Base-by-base conservation (phyloP, 2,113 vertebrate species). In the Pao palembangensis region DNA sequence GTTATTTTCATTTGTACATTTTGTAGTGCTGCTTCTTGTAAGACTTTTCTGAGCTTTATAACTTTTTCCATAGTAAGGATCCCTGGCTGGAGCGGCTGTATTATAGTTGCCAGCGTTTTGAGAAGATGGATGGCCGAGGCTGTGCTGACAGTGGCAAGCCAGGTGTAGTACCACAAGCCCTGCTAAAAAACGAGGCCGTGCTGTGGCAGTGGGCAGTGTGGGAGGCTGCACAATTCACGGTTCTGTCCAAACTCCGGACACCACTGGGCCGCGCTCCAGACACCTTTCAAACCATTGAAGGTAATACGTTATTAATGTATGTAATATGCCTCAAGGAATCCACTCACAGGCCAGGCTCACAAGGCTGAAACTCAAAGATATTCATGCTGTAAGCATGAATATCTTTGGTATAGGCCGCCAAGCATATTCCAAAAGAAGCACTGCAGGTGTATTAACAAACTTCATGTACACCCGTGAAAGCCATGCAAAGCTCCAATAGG, bases 201-300 rank as follows among this genome's bases (percentile, higher is more conserved):
- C 91, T 98, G 15, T 99, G 97, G 97, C 96, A 98, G n/a, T 99
- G 97, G 97, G 96, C 95, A 6, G 92, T 96, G 19, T 99, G 97
- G 97, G 97, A 99, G 84, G 96, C 95, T 1, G 97, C 96, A 6
- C 96, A 99, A 83, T 99, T 99, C 79, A 99, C 97, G 0, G 97
- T 99, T 4, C 91, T 98, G 57, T 98, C 97, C 0, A 99, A 99
- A 81, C 81, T 99, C 16, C 87, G 97, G 48, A 99, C 97, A 0
- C 97, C 97, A 0, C 86, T 99, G 58, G 97, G 97, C 49, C 92
- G 97, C 73, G 97, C 97, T 14, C 97, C 98, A 71, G 97, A 99
- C 80, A 99, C 97, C 0, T 99, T 99, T 88, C 97, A 99, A 79
- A 98, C 97, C 19, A 99, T 99, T 53, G 97, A 99, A 93, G 96